phyloP scores from a whole-genome alignment of 92 coral and sea anemone species.

The Heteractis magnifica region DNA sequence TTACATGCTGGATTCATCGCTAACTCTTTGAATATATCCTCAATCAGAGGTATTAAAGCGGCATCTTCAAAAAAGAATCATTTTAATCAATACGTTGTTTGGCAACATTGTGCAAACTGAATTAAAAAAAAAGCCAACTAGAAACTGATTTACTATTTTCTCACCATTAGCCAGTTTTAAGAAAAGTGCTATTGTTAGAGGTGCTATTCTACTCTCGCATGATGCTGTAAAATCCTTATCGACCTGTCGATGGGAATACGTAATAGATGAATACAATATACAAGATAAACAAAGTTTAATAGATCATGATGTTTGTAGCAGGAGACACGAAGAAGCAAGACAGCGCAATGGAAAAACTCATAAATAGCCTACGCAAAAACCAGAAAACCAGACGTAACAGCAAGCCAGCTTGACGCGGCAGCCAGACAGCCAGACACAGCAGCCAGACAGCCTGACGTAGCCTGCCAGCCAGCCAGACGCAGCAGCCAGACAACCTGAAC shows the following conservation, averaged over 20 bases:
- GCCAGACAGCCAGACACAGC: neutral
- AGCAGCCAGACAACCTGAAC: too few species aligned
- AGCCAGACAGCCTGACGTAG: neutral
- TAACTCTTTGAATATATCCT: constrained; percentile 85
- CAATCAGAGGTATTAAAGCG: constrained; percentile 80
- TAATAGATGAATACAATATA: neutral
- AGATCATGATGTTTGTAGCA: neutral
- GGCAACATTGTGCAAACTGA: neutral
- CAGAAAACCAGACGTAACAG: neutral
- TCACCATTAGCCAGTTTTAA: constrained; percentile 89
- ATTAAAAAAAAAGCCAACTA: neutral
- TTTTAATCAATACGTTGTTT: neutral
- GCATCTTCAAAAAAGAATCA: constrained; percentile 56
- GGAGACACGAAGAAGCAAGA: neutral
- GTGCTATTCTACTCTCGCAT: constrained; percentile 82
- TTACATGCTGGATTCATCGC: constrained; percentile 88
- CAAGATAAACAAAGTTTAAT: neutral
- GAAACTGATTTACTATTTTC: neutral
- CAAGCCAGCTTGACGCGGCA: neutral
- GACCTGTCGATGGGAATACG: constrained; percentile 51
- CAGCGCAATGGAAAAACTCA: neutral
- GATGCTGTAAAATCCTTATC: constrained; percentile 92
- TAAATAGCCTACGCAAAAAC: neutral
- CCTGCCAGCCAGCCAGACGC: too few species aligned
- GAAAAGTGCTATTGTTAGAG: constrained; percentile 88